These are phyloP conservation scores for Ianthella basta DNA, from an alignment of 37 sponge, comb jelly and placozoan genomes.

Conservation along the genomic window DNA sequence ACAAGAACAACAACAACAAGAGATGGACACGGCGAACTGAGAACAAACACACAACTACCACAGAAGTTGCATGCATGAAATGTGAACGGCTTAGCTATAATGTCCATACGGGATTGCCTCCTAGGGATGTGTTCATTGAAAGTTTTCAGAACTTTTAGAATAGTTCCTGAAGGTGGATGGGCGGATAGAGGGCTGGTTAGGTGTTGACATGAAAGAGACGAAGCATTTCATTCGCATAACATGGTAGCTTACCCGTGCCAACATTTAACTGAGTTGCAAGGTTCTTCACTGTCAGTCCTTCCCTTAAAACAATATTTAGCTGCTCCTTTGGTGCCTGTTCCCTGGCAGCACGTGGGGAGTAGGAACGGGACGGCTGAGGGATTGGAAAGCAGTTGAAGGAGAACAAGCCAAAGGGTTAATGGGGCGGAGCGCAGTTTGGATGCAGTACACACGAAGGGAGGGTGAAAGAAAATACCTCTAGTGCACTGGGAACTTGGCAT, in stretches of 20 bases:
- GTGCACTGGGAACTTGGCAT: no score
- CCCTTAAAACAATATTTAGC: background rate
- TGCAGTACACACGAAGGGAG: no score
- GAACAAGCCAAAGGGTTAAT: no score
- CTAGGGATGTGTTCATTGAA: background rate
- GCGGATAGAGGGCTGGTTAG: no score
- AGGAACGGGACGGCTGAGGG: no score
- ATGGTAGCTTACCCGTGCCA: background rate
- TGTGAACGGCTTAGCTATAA: no score
- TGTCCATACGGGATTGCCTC: no score
- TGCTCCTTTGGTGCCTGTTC: background rate
- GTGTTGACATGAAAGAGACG: no score
- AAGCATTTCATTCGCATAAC: no score
- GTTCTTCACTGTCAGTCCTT: slow-evolving; percentile 3
- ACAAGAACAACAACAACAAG: slow-evolving; percentile 5
- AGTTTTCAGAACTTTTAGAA: background rate
- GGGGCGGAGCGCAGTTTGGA: no score
- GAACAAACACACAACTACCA: background rate
- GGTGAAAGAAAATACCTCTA: no score
- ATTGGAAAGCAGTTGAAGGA: no score
- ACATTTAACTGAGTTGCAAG: background rate
- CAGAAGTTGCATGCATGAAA: background rate
- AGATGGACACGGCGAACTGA: background rate
- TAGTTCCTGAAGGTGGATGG: background rate
- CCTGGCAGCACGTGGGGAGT: background rate